A percentile compares a stretch with the other conserved stretches of the same genome.
Evolutionary conservation across 1,140 invertebrate genomes (phyloP).

Genomic region (Ylistrum balloti): DNA sequence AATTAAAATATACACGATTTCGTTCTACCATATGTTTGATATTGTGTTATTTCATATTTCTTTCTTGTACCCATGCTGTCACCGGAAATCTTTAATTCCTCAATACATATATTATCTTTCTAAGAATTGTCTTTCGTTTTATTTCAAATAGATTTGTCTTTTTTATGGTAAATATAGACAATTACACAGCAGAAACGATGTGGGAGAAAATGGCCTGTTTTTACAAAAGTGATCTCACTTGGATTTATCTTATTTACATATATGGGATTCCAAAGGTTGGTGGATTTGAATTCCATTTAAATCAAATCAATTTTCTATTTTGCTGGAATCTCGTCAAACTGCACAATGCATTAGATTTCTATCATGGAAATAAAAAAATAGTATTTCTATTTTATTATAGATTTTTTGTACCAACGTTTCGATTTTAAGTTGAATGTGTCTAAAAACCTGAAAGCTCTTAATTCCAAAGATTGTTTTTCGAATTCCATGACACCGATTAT

Average conservation of each 20-base stretch:
- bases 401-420: background rate
- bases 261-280: background rate
- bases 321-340: constrained; percentile 32
- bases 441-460: background rate
- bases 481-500: background rate
- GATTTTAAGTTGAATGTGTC: background rate
- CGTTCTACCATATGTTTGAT: no score
- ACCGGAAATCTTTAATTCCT: background rate
- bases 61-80: background rate
- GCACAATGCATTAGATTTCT: constrained; percentile 17
- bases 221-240: background rate
- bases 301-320: constrained; percentile 40
- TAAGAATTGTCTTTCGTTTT: background rate
- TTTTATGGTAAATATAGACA: constrained; percentile 17
- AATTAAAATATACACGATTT: no score
- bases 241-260: constrained; percentile 23
- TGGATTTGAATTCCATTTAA: constrained; percentile 29
- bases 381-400: constrained; percentile 36
- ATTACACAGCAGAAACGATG: background rate
- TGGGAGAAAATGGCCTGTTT: background rate
- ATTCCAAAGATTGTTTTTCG: constrained; percentile 4
- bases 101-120: background rate
- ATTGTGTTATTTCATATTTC: no score
- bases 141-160: constrained; percentile 34
- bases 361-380: background rate